phyloP scores from a whole-genome alignment of 2,113 vertebrate genomes.

The Cettia cetti region DNA sequence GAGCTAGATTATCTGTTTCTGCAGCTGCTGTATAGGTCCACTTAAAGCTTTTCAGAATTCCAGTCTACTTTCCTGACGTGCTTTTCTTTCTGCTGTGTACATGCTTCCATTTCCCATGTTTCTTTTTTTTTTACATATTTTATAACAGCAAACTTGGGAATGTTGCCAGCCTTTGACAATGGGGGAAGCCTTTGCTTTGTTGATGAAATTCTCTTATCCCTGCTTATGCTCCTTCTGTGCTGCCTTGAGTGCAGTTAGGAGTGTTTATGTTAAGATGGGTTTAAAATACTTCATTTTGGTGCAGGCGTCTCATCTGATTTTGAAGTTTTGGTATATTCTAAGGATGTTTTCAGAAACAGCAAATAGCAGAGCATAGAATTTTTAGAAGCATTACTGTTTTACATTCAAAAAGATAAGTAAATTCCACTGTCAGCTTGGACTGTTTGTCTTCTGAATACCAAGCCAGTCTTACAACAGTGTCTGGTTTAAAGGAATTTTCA shows the following conservation, averaged over 20 bases:
- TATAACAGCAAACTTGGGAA: neutral
- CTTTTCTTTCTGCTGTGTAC: neutral
- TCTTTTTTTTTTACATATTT: neutral
- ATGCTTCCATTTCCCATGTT: neutral
- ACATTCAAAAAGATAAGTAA: neutral
- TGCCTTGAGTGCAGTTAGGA: neutral
- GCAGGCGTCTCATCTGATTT: neutral
- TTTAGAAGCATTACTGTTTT: neutral
- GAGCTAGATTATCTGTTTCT: neutral
- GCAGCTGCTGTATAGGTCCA: neutral
- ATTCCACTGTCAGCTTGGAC: neutral
- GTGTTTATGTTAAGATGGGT: neutral
- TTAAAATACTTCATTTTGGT: neutral
- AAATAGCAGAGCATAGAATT: neutral
- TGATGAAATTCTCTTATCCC: neutral
- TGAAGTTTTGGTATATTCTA: neutral
- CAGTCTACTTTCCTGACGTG: neutral
- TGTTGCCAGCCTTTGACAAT: neutral
- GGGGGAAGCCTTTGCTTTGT: neutral
- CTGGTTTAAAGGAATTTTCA: neutral
- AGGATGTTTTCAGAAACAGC: neutral
- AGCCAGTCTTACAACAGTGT: neutral
- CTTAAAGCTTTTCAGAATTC: neutral
- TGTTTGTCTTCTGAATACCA: neutral
- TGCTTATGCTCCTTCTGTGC: neutral